Evolutionary conservation across 2,888 invertebrate genomes (phyloP), one percentile per base, ranked within the genome.

Genomic region (Hemaris fuciformis): DNA sequence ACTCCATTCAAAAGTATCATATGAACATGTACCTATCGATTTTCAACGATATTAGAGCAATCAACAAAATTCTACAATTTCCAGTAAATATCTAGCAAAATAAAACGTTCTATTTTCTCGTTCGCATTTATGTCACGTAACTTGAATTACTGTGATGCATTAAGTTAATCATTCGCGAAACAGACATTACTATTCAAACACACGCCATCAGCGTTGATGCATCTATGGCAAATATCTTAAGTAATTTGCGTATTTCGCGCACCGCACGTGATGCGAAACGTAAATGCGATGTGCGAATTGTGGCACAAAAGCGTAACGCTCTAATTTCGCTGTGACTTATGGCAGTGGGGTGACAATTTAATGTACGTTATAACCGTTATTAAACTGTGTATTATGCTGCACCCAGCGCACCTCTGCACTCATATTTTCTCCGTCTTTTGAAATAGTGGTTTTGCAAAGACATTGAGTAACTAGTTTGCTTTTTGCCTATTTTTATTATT

Each of bases 281-380:
- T 80, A 85, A 82, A 85, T 85, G 79, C 80, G 79, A 76, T n/a
- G n/a, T n/a, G n/a, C n/a, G n/a, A n/a, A n/a, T n/a, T n/a, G n/a
- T n/a, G n/a, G n/a, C 80, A 78, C 73, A 73, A 68, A 75, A 18
- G 77, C 74, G 75, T 79, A 79, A 81, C 71, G 84, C 76, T 76
- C 81, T 84, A 84, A 87, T 85, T 84, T 80, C 72, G 68, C 70
- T 76, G 74, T 83, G 81, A 84, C 77, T 84, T 83, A 83, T 78
- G 71, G 79, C 71, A 69, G 67, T 64, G 65, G 70, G 74, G 75
- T 77, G 81, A 83, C 81, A 81, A 80, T 85, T 81, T 82, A 79
- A 76, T 78, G 71, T 75, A 81, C 78, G 76, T 80, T 81, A 81
- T 83, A 83, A 78, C 80, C 79, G 77, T 81, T 87, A 88, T 87